A percentile compares a stretch with the other conserved stretches of the same genome.
phyloP scores from a whole-genome alignment of 2,888 invertebrate species.

The Ctenicera cuprea region DNA sequence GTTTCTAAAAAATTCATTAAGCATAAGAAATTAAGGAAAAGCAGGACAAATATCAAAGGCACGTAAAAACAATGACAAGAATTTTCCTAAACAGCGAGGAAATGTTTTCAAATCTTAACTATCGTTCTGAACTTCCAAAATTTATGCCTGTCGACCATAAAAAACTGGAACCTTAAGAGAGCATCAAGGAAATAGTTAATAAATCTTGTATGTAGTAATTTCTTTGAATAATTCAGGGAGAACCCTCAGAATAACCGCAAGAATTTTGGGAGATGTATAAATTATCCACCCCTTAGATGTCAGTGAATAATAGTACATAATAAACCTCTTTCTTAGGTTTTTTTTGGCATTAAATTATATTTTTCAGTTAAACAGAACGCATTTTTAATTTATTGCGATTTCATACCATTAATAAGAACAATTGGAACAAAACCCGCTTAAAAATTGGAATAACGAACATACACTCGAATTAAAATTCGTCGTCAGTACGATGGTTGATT shows the following conservation, averaged over 20 bases:
- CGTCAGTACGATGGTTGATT: slow-evolving; percentile 52
- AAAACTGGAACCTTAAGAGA: slow-evolving; percentile 2
- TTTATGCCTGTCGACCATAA: not conserved
- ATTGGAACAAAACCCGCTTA: not conserved
- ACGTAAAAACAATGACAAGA: not conserved
- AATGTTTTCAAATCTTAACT: not conserved
- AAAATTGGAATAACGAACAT: not conserved
- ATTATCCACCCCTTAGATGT: slow-evolving; percentile 20
- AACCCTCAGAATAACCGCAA: slow-evolving; percentile 14
- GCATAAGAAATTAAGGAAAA: too few relatives aligned
- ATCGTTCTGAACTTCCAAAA: not conserved
- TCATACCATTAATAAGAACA: not conserved
- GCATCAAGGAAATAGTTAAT: slow-evolving; percentile 35
- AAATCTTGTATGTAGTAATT: slow-evolving; percentile 42
- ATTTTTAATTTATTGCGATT: not conserved
- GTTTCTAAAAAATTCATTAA: too few relatives aligned
- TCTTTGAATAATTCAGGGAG: slow-evolving; percentile 35
- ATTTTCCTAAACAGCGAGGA: not conserved
- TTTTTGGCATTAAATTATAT: not conserved
- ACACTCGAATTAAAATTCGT: slow-evolving; percentile 31
- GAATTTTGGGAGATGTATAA: slow-evolving; percentile 30
- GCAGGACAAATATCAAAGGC: too few relatives aligned
- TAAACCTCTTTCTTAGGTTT: not conserved
- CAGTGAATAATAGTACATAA: slow-evolving; percentile 19
- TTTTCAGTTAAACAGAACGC: not conserved